These are phyloP conservation scores for Scleropages formosus DNA, from an alignment of 2,797 vertebrate species.

Conservation along the genomic window DNA sequence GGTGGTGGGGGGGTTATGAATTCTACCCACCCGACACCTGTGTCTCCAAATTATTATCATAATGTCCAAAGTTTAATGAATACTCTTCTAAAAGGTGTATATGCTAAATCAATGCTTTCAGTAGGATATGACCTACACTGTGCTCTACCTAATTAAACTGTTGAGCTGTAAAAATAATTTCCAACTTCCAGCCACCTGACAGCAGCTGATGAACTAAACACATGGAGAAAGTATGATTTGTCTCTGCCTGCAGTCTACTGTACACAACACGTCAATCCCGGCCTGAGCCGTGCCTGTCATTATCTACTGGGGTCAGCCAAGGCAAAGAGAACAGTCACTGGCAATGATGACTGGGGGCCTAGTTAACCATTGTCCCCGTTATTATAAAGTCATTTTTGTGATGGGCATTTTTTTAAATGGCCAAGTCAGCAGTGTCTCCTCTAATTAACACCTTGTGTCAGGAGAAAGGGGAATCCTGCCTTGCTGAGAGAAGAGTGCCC, in stretches of 20 bases:
- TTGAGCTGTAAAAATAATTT: background rate
- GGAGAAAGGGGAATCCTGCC: conserved; percentile 20
- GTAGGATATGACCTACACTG: background rate
- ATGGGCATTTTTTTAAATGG: conserved; percentile 14
- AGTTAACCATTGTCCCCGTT: background rate
- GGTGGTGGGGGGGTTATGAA: too few relatives aligned
- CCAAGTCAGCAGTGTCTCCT: conserved; percentile 16
- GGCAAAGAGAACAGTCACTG: background rate
- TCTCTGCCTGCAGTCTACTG: background rate
- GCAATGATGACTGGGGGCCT: conserved; percentile 9
- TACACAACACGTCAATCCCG: background rate
- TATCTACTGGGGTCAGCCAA: background rate
- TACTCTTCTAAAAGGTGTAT: background rate
- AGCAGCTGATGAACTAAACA: background rate
- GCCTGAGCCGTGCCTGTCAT: background rate
- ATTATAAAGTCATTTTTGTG: conserved; percentile 14
- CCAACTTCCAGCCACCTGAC: conserved; percentile 19
- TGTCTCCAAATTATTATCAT: too few relatives aligned
- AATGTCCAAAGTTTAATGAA: too few relatives aligned
- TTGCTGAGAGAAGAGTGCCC: background rate
- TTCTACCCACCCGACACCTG: too few relatives aligned
- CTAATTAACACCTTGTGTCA: conserved; percentile 25
- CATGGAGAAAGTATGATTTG: conserved; percentile 13
- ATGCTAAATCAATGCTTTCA: background rate
- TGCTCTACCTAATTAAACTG: background rate